A percentile compares a stretch with the other conserved stretches of the same genome.
These are phyloP conservation scores for Etia nguti DNA, from an alignment of 2,113 vertebrate genomes.

Conservation along the genomic window DNA sequence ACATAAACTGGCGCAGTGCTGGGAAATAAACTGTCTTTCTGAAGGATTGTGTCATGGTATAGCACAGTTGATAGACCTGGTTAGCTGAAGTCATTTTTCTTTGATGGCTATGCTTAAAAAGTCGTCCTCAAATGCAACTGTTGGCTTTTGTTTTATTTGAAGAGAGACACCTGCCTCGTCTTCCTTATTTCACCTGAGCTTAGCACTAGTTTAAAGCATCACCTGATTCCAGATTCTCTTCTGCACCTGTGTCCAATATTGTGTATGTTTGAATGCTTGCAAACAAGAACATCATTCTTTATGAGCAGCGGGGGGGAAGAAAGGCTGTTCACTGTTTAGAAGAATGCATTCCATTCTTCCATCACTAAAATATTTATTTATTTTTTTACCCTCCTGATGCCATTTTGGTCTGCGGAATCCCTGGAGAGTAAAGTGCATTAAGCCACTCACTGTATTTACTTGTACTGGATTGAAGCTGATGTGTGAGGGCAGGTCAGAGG, in stretches of 20 bases:
- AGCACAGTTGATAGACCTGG: conserved; percentile 12
- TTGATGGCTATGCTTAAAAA: neutral
- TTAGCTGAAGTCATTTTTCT: neutral
- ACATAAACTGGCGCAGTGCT: neutral
- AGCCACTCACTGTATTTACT: conserved; percentile 68
- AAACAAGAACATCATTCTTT: neutral
- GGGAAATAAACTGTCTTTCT: conserved; percentile 13
- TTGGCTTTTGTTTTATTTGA: neutral
- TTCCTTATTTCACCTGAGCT: neutral
- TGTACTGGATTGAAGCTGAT: conserved; percentile 59
- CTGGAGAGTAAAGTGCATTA: conserved; percentile 61
- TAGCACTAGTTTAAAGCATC: neutral
- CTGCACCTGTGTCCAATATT: neutral
- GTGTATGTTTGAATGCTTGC: neutral
- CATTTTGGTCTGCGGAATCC: conserved; percentile 51
- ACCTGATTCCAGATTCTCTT: neutral
- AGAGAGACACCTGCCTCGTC: neutral
- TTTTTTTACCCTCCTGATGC: conserved; percentile 39
- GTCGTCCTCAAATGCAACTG: neutral
- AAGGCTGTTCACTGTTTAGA: conserved; percentile 11
- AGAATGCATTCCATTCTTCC: conserved; percentile 24
- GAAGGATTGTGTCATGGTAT: neutral
- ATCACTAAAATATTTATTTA: conserved; percentile 47
- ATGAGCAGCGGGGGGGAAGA: neutral
- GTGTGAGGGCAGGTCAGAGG: conserved; percentile 45